Evolutionary conservation across 2,888 invertebrate species (phyloP).

Genomic region (Hyalella azteca): DNA sequence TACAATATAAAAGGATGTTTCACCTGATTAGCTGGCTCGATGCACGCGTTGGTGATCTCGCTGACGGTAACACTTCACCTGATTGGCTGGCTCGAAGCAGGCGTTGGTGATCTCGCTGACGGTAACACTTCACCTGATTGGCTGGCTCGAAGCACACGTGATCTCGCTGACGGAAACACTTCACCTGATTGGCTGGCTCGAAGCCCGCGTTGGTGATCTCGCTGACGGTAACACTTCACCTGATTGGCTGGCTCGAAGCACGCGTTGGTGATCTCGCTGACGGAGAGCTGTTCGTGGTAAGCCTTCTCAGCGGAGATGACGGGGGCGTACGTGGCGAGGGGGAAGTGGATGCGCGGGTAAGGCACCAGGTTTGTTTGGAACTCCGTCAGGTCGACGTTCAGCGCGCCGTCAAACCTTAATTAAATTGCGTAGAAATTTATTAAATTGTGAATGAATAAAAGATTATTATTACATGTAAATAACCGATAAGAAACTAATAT

Average conservation of each 20-base stretch:
- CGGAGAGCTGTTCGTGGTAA: constrained; percentile 89
- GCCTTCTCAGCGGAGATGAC: constrained; percentile 94
- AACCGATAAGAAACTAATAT: not conserved
- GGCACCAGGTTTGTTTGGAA: constrained; percentile 64
- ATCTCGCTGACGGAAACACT: not conserved
- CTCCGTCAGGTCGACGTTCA: constrained; percentile 65
- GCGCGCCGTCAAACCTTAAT: constrained; percentile 66
- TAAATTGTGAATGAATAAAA: not conserved
- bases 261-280: constrained; percentile 91
- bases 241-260: constrained; percentile 66
- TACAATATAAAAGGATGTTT: too few relatives aligned
- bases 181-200: not conserved
- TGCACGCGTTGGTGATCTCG: constrained; percentile 87
- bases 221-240: constrained; percentile 36
- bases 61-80: constrained; percentile 68
- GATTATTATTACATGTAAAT: not conserved
- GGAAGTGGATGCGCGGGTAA: constrained; percentile 68
- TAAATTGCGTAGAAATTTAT: not conserved
- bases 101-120: not conserved
- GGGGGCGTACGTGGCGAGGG: constrained; percentile 62
- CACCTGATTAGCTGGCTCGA: constrained; percentile 64
- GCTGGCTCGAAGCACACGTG: not conserved
- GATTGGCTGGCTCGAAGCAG: not conserved
- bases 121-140: not conserved
- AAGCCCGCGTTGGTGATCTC: too few relatives aligned